Base-by-base conservation (phyloP, 2,113 vertebrate species). In the Chascanopsetta lugubris region DNA sequence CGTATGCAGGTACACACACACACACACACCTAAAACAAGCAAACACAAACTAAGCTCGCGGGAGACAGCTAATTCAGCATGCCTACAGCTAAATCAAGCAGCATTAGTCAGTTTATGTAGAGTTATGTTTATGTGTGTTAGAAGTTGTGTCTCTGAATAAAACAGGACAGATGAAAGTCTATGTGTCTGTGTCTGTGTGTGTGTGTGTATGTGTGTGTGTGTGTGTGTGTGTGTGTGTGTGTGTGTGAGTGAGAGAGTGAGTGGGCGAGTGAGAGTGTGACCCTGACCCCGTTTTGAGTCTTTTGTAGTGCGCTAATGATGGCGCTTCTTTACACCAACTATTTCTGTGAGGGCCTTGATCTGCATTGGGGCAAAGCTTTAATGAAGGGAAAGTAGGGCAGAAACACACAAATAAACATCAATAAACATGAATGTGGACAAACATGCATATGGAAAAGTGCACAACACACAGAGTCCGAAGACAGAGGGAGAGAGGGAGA, bases 221-320 rank as follows among this genome's bases (percentile, higher is more conserved):
- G 32, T 34, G 32, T 34, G 32, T 34, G 10, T n/a, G 11, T 4
- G 34, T 36, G 42, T 54, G 17, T 46, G 61, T 43, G 4, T 57
- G 56, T 47, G 21, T 79, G 4, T 56, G 18, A 18, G 34, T 2
- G 32, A 11, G 32, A 11, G 32, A 11, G 10, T n/a, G 11, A 1
- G 34, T 36, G 42, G 49, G 17, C 42, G 61, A 36, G 4, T 57
- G 56, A 42, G 21, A 77, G 4, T 26, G n/a, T 34, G 72, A 71
- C 75, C 82, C 60, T 82, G 79, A 90, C 86, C 88, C 79, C 56
- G 69, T 89, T 91, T 88, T 77, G 50, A 73, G 70, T 67, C 82
- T 90, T 92, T 88, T 88, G 85, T 90, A 89, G 80, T 69, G 72
- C 60, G 84, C 83, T 92, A 91, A 92, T 90, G 91, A 93, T 88